A percentile compares a stretch with the other conserved stretches of the same genome.
phyloP scores from a whole-genome alignment of 2,113 vertebrate genomes.

The Chelonoidis abingdonii region DNA sequence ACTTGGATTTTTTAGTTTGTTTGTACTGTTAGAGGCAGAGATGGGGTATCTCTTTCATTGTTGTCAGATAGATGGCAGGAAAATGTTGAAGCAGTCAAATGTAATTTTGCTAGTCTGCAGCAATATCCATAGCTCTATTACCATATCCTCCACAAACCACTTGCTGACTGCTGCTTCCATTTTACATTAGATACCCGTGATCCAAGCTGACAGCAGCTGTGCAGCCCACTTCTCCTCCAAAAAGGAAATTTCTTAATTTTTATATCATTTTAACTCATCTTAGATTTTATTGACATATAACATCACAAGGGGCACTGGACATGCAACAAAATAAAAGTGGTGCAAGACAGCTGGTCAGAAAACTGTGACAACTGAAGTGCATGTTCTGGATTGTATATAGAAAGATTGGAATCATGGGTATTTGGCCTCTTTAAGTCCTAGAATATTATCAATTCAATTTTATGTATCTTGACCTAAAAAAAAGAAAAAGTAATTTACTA shows the following conservation, averaged over 20 bases:
- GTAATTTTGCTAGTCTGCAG: not conserved
- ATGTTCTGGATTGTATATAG: not conserved
- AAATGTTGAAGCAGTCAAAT: not conserved
- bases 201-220: not conserved
- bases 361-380: not conserved
- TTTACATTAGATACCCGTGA: not conserved
- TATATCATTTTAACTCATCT: not conserved
- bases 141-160: rapidly evolving
- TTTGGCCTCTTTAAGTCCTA: not conserved
- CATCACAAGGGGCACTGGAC: not conserved
- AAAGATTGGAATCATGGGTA: not conserved
- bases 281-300: not conserved
- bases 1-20: not conserved
- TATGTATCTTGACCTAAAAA: constrained; percentile 15
- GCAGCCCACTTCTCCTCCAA: not conserved
- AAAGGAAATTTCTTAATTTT: not conserved
- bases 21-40: rapidly evolving
- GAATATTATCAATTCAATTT: not conserved
- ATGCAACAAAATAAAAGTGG: not conserved
- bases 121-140: not conserved
- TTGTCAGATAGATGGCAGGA: not conserved
- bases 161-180: not conserved
- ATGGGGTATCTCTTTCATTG: not conserved
- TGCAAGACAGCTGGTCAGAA: not conserved
- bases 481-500: not conserved